Conservation (phyloP, 2,888 invertebrate species). For the Trissolcus brochymenae region DNA sequence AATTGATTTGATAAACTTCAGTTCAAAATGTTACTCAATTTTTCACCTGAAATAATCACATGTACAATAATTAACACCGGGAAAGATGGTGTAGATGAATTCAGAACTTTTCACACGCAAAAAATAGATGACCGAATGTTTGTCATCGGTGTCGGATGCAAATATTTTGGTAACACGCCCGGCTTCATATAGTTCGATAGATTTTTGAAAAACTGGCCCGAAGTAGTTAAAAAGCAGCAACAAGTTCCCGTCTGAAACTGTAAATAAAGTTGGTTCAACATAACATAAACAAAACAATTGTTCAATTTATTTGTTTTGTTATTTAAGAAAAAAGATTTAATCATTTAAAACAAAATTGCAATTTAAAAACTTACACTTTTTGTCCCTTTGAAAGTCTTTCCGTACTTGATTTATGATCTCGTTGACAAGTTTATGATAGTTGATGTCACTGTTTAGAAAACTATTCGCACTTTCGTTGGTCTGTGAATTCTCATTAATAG, state of each 20-base stretch:
- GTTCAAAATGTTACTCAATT: neutral
- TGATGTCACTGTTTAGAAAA: neutral
- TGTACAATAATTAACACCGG: slow-evolving; percentile 82
- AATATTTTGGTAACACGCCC: slow-evolving; percentile 78
- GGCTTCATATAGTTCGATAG: slow-evolving; percentile 81
- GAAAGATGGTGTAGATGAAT: slow-evolving; percentile 81
- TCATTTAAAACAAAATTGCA: neutral
- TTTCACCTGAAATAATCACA: slow-evolving; percentile 80
- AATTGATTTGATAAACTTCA: slow-evolving; percentile 42
- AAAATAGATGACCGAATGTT: slow-evolving; percentile 51
- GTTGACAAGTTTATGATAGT: slow-evolving; percentile 14
- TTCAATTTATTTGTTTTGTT: neutral
- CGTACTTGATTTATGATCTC: slow-evolving; percentile 1
- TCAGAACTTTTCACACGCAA: slow-evolving; percentile 77
- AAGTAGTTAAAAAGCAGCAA: slow-evolving; percentile 80
- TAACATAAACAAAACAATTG: neutral
- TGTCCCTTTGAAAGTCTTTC: slow-evolving; percentile 9
- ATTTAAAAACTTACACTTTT: slow-evolving; percentile 12
- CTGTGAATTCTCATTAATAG: too few species aligned
- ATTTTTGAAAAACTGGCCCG: slow-evolving; percentile 79
- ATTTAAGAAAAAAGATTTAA: neutral
- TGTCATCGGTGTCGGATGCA: slow-evolving; percentile 61
- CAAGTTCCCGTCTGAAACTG: slow-evolving; percentile 81
- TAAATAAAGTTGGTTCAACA: neutral
- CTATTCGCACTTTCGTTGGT: too few species aligned